Conservation (phyloP, 2,888 invertebrate species). For the Leucophenga maculata region DNA sequence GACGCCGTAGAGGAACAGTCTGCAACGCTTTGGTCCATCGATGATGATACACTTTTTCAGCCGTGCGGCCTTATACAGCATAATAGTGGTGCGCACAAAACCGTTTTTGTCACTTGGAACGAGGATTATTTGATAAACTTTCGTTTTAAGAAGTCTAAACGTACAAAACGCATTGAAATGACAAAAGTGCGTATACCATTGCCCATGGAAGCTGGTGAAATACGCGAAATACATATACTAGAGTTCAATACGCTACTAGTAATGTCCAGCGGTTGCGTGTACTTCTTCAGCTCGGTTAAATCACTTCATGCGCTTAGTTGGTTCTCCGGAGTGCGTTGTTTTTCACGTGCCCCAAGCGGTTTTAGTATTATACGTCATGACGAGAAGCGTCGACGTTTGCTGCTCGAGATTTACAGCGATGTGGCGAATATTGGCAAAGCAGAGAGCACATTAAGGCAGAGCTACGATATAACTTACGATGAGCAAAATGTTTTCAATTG, state of each 20-base stretch:
- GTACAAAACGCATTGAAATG: constrained; percentile 49
- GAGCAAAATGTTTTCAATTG: constrained; percentile 64
- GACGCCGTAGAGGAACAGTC: constrained; percentile 15
- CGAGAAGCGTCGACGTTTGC: constrained; percentile 41
- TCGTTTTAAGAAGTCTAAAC: constrained; percentile 63
- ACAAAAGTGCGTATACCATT: constrained; percentile 59
- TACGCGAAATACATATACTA: constrained; percentile 60
- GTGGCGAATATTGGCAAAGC: constrained; percentile 55
- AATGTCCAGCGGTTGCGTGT: constrained; percentile 63
- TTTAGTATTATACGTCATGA: constrained; percentile 64
- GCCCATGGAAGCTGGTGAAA: constrained; percentile 39
- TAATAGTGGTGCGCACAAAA: constrained; percentile 59
- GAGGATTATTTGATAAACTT: constrained; percentile 66
- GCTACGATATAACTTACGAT: constrained; percentile 67
- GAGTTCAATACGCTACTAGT: constrained; percentile 67
- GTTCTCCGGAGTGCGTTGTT: constrained; percentile 61
- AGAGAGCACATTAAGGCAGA: constrained; percentile 46
- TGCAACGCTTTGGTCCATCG: constrained; percentile 60
- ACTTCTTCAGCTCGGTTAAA: constrained; percentile 68
- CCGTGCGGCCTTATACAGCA: constrained; percentile 64
- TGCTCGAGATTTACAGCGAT: constrained; percentile 64
- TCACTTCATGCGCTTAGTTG: constrained; percentile 61
- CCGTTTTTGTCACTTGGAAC: constrained; percentile 69
- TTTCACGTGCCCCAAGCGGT: constrained; percentile 51
- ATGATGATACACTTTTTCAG: constrained; percentile 66